phyloP scores from a whole-genome alignment of 2,113 vertebrate species.

The Bostrychus sinensis region DNA sequence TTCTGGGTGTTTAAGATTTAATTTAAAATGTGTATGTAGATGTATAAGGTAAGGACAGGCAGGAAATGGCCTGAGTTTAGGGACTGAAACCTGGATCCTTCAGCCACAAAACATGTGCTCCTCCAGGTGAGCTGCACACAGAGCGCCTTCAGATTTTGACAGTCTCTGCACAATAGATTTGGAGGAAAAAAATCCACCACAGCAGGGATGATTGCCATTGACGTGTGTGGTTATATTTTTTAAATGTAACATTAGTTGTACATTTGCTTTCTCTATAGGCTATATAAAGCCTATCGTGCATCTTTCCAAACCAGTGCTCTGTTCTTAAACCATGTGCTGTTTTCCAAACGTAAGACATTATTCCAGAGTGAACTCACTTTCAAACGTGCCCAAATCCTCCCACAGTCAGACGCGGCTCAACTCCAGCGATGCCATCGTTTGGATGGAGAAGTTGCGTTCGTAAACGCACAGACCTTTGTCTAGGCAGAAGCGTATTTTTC shows the following conservation, averaged over 20 bases:
- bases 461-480: slow-evolving; percentile 21
- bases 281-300: not conserved
- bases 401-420: slow-evolving; percentile 26
- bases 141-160: not conserved
- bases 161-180: no score
- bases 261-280: not conserved
- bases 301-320: not conserved
- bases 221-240: not conserved
- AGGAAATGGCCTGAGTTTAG: no score
- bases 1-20: no score
- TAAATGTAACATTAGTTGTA: not conserved
- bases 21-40: no score
- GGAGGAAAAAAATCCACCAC: not conserved
- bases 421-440: slow-evolving; percentile 31
- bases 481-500: slow-evolving; percentile 30
- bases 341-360: not conserved
- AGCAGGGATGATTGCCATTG: not conserved
- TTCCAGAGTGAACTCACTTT: slow-evolving; percentile 65
- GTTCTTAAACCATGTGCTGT: not conserved
- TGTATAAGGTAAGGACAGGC: no score
- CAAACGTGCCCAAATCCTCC: slow-evolving; percentile 25
- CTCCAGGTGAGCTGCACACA: not conserved
- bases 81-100: no score
- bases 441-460: slow-evolving; percentile 36
- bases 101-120: not conserved